Evolutionary conservation across 2,797 vertebrate species (phyloP).

Genomic region (Cyprinodon diabolis): DNA sequence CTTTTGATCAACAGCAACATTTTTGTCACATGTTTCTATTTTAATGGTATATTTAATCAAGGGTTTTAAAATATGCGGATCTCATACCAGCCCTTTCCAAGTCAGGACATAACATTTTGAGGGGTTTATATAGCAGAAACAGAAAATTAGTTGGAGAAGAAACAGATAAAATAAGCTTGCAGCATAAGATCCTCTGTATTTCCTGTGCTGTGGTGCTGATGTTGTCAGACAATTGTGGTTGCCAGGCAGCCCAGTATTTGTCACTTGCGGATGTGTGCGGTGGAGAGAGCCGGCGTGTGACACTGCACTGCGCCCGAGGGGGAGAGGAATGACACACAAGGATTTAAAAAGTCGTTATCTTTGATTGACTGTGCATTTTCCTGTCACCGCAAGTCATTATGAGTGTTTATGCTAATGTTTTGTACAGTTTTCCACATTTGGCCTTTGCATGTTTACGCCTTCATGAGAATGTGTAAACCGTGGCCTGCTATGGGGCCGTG

Average conservation of each 20-base stretch:
- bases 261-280: constrained; percentile 43
- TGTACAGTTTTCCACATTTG: constrained; percentile 20
- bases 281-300: constrained; percentile 36
- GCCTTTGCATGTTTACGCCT: constrained; percentile 33
- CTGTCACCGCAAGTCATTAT: background rate
- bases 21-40: background rate
- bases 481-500: constrained; percentile 49
- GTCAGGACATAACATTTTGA: constrained; percentile 3
- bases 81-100: background rate
- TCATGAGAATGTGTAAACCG: constrained; percentile 35
- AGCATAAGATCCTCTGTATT: constrained; percentile 31
- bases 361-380: constrained; percentile 3
- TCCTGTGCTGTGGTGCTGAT: constrained; percentile 37
- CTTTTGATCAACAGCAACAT: background rate
- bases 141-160: constrained; percentile 3
- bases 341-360: constrained; percentile 22
- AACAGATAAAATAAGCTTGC: constrained; percentile 11
- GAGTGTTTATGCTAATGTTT: constrained; percentile 22
- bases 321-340: constrained; percentile 19
- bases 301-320: constrained; percentile 36
- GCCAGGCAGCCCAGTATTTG: constrained; percentile 34
- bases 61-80: background rate
- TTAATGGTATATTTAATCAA: too few relatives aligned
- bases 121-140: constrained; percentile 23
- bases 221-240: constrained; percentile 48